These are phyloP conservation scores for Paramormyrops hopkinsi DNA, from an alignment of 2,797 vertebrate genomes.

Conservation along the genomic window DNA sequence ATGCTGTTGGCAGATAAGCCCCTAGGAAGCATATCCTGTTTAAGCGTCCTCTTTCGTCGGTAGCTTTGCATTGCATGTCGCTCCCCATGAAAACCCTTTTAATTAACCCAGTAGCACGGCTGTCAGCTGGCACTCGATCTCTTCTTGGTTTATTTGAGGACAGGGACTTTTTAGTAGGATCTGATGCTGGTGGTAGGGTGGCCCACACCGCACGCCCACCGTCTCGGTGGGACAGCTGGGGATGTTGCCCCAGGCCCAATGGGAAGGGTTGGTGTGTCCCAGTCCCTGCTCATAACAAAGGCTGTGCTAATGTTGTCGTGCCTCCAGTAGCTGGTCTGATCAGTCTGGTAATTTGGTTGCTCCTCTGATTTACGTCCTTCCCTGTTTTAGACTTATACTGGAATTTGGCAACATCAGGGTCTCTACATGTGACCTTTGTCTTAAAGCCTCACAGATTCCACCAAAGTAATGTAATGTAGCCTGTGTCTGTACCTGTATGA, in stretches of 20 bases:
- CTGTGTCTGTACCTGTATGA: neutral
- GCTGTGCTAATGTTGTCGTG: neutral
- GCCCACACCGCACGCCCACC: neutral
- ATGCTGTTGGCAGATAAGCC: neutral
- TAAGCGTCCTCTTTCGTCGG: neutral
- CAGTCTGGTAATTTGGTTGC: neutral
- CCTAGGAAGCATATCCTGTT: neutral
- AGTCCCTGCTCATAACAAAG: neutral
- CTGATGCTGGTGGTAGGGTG: neutral
- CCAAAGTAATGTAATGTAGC: neutral
- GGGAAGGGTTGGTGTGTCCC: neutral
- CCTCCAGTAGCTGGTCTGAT: neutral
- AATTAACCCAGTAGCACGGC: neutral
- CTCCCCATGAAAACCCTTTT: neutral
- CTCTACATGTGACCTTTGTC: neutral
- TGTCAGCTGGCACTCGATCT: neutral
- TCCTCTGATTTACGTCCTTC: neutral
- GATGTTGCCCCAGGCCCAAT: neutral
- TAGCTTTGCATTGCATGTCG: neutral
- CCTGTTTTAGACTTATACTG: neutral
- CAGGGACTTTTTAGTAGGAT: neutral
- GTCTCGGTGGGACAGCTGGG: neutral
- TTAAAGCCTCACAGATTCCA: neutral
- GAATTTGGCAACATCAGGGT: neutral
- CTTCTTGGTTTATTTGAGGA: neutral